phyloP scores from a whole-genome alignment of 2,113 vertebrate species.

The Ochotona curzoniae region DNA sequence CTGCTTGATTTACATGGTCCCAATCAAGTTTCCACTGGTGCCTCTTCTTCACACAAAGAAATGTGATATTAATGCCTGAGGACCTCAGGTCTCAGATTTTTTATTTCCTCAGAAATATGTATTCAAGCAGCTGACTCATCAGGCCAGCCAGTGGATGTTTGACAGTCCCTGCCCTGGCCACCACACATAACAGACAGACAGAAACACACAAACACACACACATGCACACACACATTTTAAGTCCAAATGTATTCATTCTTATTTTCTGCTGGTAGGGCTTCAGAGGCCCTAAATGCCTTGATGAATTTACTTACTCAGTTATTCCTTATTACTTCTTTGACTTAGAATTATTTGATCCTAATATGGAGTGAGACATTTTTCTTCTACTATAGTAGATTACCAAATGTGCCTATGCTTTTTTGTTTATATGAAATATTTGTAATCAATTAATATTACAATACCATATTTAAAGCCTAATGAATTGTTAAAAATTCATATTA shows the following conservation, averaged over 20 bases:
- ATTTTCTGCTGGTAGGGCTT: constrained; percentile 15
- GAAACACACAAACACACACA: not conserved
- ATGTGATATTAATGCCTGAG: not conserved
- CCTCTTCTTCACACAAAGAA: not conserved
- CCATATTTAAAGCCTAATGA: not conserved
- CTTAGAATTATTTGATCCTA: not conserved
- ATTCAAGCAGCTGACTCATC: not conserved
- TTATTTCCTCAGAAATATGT: not conserved
- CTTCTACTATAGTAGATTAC: constrained; percentile 16
- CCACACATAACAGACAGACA: not conserved
- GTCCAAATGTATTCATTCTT: not conserved
- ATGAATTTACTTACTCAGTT: constrained; percentile 1
- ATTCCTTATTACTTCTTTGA: not conserved
- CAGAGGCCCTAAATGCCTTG: constrained; percentile 3
- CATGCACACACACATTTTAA: not conserved
- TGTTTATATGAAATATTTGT: not conserved
- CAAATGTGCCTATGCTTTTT: not conserved
- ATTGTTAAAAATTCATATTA: not conserved
- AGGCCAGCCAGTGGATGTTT: not conserved
- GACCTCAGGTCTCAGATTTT: not conserved
- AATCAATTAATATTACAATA: constrained; percentile 10
- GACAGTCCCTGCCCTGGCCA: not conserved
- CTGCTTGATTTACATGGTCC: not conserved
- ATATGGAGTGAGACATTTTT: not conserved
- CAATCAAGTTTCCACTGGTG: not conserved